phyloP scores from a whole-genome alignment of 1,140 invertebrate genomes.

The Parasteatoda tepidariorum region DNA sequence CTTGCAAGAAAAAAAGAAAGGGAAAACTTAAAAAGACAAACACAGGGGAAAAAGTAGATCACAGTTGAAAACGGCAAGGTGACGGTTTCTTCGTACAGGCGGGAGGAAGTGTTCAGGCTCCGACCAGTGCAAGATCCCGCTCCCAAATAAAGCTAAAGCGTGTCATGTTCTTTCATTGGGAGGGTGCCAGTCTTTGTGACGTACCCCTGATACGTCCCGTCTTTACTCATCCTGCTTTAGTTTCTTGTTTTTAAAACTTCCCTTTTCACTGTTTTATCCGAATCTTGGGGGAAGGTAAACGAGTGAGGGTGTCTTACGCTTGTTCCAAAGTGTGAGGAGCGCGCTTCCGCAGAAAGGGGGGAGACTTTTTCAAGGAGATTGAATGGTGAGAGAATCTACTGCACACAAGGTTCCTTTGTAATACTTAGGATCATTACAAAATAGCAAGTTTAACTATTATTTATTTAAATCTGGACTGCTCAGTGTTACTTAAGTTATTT shows the following conservation, averaged over 20 bases:
- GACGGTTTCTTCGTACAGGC: not conserved
- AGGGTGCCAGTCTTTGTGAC: conserved; percentile 27
- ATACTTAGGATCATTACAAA: no score
- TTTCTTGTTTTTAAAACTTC: not conserved
- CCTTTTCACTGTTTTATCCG: not conserved
- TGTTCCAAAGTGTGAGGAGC: no score
- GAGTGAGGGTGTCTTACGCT: no score
- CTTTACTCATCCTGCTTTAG: not conserved
- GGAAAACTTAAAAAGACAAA: not conserved
- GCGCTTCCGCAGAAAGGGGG: no score
- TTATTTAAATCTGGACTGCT: no score
- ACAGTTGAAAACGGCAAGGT: not conserved
- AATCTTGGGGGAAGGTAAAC: not conserved
- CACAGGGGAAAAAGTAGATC: conserved; percentile 25
- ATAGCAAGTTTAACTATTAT: no score
- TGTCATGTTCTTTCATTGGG: conserved; percentile 54
- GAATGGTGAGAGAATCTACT: no score
- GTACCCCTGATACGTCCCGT: not conserved
- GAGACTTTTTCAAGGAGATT: no score
- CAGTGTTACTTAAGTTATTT: no score
- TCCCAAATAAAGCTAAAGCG: conserved; percentile 53
- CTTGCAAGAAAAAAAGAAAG: no score
- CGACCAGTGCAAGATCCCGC: conserved; percentile 3
- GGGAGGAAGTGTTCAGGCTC: not conserved
- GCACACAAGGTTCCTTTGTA: no score